phyloP scores from a whole-genome alignment of 2,797 vertebrate genomes.

The Chlorospingus flavigularis region DNA sequence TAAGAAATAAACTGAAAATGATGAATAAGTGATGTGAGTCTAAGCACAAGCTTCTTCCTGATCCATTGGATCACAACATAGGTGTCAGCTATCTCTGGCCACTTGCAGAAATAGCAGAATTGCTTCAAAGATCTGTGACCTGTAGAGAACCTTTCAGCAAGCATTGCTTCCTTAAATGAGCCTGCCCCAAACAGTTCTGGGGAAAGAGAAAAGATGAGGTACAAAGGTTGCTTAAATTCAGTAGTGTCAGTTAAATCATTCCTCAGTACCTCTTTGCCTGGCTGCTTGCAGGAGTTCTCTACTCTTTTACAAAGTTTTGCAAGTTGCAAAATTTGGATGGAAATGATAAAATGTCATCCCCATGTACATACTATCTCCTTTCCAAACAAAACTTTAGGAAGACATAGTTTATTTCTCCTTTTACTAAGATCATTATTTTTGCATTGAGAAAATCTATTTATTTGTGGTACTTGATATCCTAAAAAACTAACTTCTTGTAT shows the following conservation, averaged over 20 bases:
- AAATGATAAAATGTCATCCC: neutral
- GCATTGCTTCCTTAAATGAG: neutral
- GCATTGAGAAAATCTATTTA: slow-evolving; percentile 52
- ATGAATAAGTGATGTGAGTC: neutral
- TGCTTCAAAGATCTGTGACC: neutral
- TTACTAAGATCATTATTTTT: slow-evolving; percentile 58
- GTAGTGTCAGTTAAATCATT: neutral
- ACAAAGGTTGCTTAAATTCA: neutral
- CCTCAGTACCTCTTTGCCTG: neutral
- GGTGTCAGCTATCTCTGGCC: neutral
- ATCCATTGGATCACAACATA: neutral
- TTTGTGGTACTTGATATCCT: slow-evolving; percentile 5
- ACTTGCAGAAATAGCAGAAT: neutral
- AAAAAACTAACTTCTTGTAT: neutral
- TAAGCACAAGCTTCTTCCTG: neutral
- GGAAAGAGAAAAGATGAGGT: neutral
- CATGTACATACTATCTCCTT: neutral
- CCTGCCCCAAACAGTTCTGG: neutral
- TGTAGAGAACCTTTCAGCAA: neutral
- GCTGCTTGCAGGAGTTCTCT: neutral
- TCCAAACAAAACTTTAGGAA: neutral
- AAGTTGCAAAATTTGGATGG: neutral
- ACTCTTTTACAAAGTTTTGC: neutral
- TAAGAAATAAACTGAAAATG: neutral
- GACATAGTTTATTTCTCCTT: neutral